Percentiles rank a stretch among this genome's conserved stretches.
phyloP scores from a whole-genome alignment of 2,888 invertebrate species.

The Leptopilina drosophilae region DNA sequence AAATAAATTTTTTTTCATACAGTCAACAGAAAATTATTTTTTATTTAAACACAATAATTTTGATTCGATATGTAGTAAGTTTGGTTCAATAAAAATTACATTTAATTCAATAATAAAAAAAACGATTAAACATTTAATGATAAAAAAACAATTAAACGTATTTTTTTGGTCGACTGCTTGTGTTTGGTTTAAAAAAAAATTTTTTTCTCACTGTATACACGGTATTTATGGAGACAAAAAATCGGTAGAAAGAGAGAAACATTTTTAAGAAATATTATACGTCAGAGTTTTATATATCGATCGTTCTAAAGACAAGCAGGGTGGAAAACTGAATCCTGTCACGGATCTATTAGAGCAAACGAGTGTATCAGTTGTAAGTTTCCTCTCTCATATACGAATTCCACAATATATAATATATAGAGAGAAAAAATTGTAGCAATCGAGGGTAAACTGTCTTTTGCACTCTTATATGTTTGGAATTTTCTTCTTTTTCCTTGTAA shows the following conservation, averaged over 20 bases:
- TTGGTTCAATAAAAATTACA: too few species aligned
- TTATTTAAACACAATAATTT: too few species aligned
- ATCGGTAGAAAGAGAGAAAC: too few species aligned
- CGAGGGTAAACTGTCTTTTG: slow-evolving; percentile 1
- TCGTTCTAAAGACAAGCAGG: neutral
- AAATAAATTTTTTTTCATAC: too few species aligned
- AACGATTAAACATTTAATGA: too few species aligned
- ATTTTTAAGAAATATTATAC: neutral
- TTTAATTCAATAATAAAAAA: too few species aligned
- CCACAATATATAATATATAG: neutral
- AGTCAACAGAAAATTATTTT: too few species aligned
- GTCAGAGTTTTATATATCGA: slow-evolving; percentile 25
- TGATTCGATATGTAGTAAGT: too few species aligned
- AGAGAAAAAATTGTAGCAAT: slow-evolving; percentile 20
- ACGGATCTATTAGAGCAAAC: slow-evolving; percentile 11
- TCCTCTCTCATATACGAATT: neutral
- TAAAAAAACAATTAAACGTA: too few species aligned
- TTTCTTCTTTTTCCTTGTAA: neutral
- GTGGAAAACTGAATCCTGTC: slow-evolving; percentile 16
- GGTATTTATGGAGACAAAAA: neutral
- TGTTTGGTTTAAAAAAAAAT: too few species aligned
- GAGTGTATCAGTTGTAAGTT: slow-evolving; percentile 27
- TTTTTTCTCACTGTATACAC: too few species aligned
- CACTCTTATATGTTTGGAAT: neutral
- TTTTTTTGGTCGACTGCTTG: too few species aligned